These are phyloP conservation scores for Aphelocoma californica DNA, from an alignment of 2,797 vertebrate genomes.

Conservation along the genomic window DNA sequence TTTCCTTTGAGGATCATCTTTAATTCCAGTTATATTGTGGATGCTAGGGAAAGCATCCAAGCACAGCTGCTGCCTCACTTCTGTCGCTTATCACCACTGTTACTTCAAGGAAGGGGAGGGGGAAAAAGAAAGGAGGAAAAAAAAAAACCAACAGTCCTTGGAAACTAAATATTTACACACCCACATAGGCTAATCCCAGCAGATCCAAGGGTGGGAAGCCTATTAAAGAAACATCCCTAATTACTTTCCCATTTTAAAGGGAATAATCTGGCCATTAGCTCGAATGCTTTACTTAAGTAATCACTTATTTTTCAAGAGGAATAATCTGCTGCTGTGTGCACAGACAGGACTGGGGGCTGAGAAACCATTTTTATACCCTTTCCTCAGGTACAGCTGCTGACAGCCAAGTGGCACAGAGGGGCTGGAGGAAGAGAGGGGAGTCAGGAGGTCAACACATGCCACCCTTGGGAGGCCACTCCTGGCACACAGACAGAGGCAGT, in stretches of 20 bases:
- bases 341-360: neutral
- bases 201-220: slow-evolving; percentile 28
- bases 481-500: neutral
- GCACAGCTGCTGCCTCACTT: neutral
- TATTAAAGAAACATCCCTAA: slow-evolving; percentile 36
- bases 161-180: slow-evolving; percentile 65
- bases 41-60: neutral
- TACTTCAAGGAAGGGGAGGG: neutral
- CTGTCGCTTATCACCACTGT: neutral
- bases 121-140: accelerated
- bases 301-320: neutral
- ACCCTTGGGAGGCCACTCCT: neutral
- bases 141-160: neutral
- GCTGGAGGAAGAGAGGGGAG: accelerated
- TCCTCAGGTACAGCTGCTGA: neutral
- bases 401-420: neutral
- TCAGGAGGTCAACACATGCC: neutral
- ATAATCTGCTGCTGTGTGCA: neutral
- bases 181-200: slow-evolving; percentile 17
- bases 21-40: slow-evolving; percentile 5
- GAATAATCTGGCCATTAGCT: slow-evolving; percentile 39
- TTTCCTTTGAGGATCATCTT: neutral
- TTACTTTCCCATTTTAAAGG: slow-evolving; percentile 42
- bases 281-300: neutral
- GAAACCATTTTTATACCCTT: neutral